These are phyloP conservation scores for Agelaius tricolor DNA, from an alignment of 2,113 vertebrate genomes.

Conservation along the genomic window DNA sequence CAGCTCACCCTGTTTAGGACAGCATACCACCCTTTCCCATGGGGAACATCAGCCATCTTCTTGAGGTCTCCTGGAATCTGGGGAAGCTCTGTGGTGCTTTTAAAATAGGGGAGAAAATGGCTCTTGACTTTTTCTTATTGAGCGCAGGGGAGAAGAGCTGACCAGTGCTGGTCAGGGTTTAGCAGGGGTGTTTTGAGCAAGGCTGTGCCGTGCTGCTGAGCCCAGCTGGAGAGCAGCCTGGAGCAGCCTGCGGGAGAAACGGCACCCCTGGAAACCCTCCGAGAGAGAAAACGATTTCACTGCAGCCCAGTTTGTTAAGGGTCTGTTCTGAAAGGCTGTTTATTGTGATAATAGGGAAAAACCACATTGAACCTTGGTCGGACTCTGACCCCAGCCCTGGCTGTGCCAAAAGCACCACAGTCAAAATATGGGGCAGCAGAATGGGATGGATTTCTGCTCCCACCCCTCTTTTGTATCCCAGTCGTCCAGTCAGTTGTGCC, in stretches of 20 bases:
- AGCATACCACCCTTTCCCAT: neutral
- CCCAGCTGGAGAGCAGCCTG: neutral
- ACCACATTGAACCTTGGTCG: neutral
- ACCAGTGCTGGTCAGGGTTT: neutral
- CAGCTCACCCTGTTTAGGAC: neutral
- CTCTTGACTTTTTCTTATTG: neutral
- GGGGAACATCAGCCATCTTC: neutral
- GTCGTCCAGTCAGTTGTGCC: neutral
- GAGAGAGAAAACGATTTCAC: neutral
- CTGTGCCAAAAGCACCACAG: neutral
- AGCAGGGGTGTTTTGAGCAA: neutral
- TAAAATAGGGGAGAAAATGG: neutral
- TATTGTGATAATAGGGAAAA: neutral
- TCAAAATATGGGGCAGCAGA: neutral
- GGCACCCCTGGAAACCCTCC: rapidly evolving
- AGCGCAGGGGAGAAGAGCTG: neutral
- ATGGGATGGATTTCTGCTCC: neutral
- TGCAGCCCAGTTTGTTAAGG: neutral
- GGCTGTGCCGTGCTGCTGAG: neutral
- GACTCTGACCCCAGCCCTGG: neutral
- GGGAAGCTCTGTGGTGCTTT: neutral
- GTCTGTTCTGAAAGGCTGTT: neutral
- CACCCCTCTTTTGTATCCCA: neutral
- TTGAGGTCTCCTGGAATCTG: neutral
- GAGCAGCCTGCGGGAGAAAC: neutral